Percentiles rank a stretch among this genome's conserved stretches.
phyloP scores from a whole-genome alignment of 2,113 vertebrate genomes.

The Channa maculata region DNA sequence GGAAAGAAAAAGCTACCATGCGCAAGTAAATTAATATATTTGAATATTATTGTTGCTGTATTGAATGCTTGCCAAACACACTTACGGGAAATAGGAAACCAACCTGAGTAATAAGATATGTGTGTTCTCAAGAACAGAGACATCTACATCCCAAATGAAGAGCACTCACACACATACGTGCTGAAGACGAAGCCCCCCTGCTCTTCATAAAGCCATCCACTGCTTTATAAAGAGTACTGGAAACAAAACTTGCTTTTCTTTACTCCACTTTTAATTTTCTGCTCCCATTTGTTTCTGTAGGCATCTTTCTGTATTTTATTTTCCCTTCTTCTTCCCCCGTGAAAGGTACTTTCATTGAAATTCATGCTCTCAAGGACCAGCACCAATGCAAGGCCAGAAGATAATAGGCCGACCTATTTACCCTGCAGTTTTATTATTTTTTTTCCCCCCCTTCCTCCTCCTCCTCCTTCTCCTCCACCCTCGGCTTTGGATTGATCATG shows the following conservation, averaged over 20 bases:
- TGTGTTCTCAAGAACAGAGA: constrained; percentile 28
- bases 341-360: constrained; percentile 79
- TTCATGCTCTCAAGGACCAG: constrained; percentile 79
- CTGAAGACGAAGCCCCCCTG: constrained; percentile 6
- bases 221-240: constrained; percentile 35
- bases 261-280: constrained; percentile 56
- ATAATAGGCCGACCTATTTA: constrained; percentile 85
- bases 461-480: background rate
- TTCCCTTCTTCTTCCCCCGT: constrained; percentile 35
- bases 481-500: constrained; percentile 67
- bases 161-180: constrained; percentile 40
- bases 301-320: constrained; percentile 58
- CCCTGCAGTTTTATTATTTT: constrained; percentile 76
- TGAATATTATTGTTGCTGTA: background rate
- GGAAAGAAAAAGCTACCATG: background rate
- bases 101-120: constrained; percentile 54
- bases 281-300: constrained; percentile 53
- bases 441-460: background rate
- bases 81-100: constrained; percentile 29
- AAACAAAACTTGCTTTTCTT: constrained; percentile 65
- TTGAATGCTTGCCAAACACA: background rate
- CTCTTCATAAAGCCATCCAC: constrained; percentile 46
- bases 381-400: constrained; percentile 73
- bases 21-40: background rate
- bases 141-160: constrained; percentile 64